phyloP scores from a whole-genome alignment of 2,888 invertebrate species.

The Dryobota labecula region DNA sequence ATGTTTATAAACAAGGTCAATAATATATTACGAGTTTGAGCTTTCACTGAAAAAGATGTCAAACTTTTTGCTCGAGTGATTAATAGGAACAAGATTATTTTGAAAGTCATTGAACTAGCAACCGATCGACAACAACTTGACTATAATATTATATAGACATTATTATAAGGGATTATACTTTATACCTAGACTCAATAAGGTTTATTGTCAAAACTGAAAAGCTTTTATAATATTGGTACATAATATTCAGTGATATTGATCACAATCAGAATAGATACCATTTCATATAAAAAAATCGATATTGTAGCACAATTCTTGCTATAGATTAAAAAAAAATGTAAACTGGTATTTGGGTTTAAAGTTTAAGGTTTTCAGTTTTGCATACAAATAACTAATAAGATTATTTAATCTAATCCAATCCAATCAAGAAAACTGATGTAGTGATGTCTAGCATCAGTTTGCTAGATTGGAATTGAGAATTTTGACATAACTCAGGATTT shows the following conservation, averaged over 20 bases:
- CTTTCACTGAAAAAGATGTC: slow-evolving; percentile 58
- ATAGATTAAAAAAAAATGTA: background rate
- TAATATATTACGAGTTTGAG: slow-evolving; percentile 36
- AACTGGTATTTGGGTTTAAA: background rate
- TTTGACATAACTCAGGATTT: background rate
- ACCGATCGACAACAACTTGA: slow-evolving; percentile 20
- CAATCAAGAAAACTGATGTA: too few species aligned
- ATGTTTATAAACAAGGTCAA: slow-evolving; percentile 49
- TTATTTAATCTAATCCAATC: too few species aligned
- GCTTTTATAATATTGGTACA: background rate
- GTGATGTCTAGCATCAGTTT: too few species aligned
- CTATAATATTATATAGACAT: background rate
- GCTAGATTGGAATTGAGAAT: background rate
- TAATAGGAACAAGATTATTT: slow-evolving; percentile 45
- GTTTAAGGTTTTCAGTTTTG: background rate
- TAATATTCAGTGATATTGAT: background rate
- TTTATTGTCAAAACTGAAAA: background rate
- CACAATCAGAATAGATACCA: background rate
- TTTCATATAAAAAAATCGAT: too few species aligned
- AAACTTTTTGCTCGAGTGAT: slow-evolving; percentile 55
- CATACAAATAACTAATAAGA: background rate
- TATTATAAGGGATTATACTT: background rate
- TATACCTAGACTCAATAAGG: background rate
- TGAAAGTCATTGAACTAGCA: slow-evolving; percentile 49
- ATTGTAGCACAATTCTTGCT: background rate